A percentile compares a stretch with the other conserved stretches of the same genome.
Conservation (phyloP, 2,113 vertebrate species). For the Emydocephalus ijimae region DNA sequence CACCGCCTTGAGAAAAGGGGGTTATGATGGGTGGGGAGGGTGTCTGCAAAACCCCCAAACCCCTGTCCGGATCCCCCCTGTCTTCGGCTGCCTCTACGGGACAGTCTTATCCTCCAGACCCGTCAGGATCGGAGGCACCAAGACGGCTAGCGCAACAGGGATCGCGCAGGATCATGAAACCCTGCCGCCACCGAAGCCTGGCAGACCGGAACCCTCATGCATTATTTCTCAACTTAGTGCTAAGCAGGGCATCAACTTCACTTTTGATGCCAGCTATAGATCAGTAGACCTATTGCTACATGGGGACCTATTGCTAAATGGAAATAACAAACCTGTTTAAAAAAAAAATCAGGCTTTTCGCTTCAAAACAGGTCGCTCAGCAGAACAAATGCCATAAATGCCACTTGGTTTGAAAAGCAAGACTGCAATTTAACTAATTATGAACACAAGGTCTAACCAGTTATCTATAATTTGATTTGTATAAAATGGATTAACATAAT, state of each 20-base stretch:
- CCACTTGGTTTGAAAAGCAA: conserved; percentile 47
- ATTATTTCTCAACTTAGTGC: background rate
- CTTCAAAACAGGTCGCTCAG: conserved; percentile 38
- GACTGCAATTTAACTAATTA: conserved; percentile 65
- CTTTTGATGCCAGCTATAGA: background rate
- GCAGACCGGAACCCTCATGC: too few species aligned
- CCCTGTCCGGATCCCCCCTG: too few species aligned
- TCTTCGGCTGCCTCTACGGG: too few species aligned
- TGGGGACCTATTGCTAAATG: background rate
- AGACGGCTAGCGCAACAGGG: too few species aligned
- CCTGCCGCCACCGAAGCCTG: too few species aligned
- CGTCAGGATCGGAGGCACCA: too few species aligned
- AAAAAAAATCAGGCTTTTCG: background rate
- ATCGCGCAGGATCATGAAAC: too few species aligned
- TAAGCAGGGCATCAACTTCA: background rate
- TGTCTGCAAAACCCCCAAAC: too few species aligned
- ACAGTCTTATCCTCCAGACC: too few species aligned
- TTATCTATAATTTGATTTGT: conserved; percentile 65
- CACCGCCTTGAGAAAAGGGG: too few species aligned
- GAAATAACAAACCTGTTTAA: background rate
- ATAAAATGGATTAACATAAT: conserved; percentile 10
- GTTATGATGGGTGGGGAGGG: too few species aligned
- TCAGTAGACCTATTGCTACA: background rate
- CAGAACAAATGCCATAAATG: conserved; percentile 39
- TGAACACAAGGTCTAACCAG: conserved; percentile 64